Conservation (phyloP, 2,888 invertebrate genomes). For the Agrochola litura region DNA sequence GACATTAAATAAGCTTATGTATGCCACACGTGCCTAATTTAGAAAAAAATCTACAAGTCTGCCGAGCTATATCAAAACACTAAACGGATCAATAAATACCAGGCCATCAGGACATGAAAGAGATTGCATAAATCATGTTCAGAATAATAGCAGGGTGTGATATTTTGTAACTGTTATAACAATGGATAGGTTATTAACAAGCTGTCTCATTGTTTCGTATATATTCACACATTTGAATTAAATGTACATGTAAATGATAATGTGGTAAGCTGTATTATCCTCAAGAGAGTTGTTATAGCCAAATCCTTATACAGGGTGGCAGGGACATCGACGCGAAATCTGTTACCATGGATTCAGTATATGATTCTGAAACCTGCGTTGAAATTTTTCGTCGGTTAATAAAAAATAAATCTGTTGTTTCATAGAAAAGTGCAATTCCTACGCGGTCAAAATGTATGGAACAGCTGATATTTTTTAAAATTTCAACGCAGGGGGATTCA, state of each 20-base stretch:
- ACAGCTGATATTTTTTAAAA: no score
- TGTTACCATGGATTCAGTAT: no score
- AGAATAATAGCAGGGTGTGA: conserved; percentile 30
- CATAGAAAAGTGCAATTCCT: no score
- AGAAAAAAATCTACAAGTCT: conserved; percentile 12
- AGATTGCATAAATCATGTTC: conserved; percentile 44
- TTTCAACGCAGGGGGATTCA: no score
- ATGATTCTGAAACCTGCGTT: no score
- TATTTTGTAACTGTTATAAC: conserved; percentile 45
- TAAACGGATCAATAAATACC: conserved; percentile 34
- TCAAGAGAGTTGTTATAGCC: not conserved
- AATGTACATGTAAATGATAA: conserved; percentile 27
- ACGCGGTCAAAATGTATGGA: no score
- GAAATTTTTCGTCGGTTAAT: no score
- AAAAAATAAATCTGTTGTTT: no score
- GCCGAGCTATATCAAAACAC: not conserved
- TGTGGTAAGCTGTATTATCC: not conserved
- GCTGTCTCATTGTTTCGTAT: conserved; percentile 39
- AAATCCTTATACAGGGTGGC: no score
- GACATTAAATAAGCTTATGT: not conserved
- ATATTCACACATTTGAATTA: conserved; percentile 17
- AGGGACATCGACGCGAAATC: no score
- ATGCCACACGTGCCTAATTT: not conserved
- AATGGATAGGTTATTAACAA: conserved; percentile 42
- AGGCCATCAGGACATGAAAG: conserved; percentile 53